Conservation (phyloP, 2,113 vertebrate species). For the Chauna torquata region DNA sequence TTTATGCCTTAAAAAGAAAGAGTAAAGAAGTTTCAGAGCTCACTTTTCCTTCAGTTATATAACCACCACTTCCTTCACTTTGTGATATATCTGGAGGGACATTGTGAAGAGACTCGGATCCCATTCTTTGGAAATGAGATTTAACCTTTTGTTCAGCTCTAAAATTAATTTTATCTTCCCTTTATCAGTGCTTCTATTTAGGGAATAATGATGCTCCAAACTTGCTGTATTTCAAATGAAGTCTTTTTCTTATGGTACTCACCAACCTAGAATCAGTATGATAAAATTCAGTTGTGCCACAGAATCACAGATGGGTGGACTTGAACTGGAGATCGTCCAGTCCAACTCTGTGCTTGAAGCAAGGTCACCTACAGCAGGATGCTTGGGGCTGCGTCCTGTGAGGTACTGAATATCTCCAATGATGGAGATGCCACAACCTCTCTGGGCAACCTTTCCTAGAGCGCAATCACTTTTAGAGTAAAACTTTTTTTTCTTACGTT, state of each 20-base stretch:
- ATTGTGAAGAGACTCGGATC: not conserved
- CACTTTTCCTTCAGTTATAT: not conserved
- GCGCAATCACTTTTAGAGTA: not conserved
- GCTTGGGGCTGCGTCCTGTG: not conserved
- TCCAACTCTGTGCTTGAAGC: not conserved
- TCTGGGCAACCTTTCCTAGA: not conserved
- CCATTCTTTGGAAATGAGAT: constrained; percentile 9
- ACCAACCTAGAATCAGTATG: not conserved
- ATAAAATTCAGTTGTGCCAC: not conserved
- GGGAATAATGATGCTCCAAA: not conserved
- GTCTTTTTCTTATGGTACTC: not conserved
- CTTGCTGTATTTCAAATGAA: not conserved
- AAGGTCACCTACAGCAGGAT: not conserved
- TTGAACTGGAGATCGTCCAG: not conserved
- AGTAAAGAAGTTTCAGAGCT: not conserved
- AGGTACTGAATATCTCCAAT: not conserved
- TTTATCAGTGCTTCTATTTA: constrained; percentile 22
- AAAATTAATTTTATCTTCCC: constrained; percentile 29
- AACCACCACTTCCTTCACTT: not conserved
- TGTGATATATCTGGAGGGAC: not conserved
- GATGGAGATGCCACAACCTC: not conserved
- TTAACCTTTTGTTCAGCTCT: not conserved
- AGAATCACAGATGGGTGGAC: not conserved
- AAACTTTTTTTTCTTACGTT: not conserved
- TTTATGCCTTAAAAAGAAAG: not conserved